Conservation (phyloP, 2,888 invertebrate species). For the Pimpla rufipes region DNA sequence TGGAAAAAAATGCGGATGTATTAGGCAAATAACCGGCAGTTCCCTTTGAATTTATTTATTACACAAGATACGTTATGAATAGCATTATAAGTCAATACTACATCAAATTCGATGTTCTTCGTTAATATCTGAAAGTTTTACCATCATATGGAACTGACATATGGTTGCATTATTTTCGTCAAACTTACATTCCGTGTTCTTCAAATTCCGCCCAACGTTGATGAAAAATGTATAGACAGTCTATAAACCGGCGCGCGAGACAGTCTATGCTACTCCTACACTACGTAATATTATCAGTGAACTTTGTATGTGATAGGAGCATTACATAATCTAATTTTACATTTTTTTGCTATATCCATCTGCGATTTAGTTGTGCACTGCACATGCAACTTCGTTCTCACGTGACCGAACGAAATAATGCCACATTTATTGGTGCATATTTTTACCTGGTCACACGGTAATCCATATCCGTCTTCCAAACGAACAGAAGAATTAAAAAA, state of each 20-base stretch:
- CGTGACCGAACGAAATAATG: neutral
- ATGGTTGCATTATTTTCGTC: neutral
- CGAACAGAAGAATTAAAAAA: neutral
- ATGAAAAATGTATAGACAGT: neutral
- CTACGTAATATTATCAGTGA: neutral
- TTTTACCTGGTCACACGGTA: neutral
- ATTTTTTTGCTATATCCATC: neutral
- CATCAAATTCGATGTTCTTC: neutral
- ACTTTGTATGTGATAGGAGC: neutral
- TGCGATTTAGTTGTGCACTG: neutral
- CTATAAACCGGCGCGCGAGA: neutral
- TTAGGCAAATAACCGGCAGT: no score
- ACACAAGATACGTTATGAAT: no score
- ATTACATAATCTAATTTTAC: conserved; percentile 27
- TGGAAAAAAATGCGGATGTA: no score
- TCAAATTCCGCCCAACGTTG: neutral
- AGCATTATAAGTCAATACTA: neutral
- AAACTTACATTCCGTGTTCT: neutral
- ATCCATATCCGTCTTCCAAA: no score
- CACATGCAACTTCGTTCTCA: neutral
- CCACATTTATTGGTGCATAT: neutral
- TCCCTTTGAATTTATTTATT: no score
- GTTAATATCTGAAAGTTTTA: neutral
- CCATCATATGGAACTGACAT: neutral
- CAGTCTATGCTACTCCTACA: neutral